Conservation (phyloP, 2,888 invertebrate species). For the Morpho helenor region DNA sequence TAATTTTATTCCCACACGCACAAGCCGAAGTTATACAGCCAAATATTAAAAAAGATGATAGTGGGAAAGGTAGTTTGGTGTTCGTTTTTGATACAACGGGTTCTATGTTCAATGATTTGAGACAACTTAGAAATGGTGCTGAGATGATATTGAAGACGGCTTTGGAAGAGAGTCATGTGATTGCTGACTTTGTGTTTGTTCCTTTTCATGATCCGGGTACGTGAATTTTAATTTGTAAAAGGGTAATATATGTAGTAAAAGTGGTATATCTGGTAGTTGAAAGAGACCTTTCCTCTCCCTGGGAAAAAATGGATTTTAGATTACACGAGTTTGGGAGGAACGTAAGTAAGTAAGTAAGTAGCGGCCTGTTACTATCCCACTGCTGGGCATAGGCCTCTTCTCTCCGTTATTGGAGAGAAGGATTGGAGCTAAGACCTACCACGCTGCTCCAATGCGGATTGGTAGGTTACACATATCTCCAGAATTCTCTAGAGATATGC, state of each 20-base stretch:
- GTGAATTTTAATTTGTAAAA: background rate
- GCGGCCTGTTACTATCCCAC: too few species aligned
- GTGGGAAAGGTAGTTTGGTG: conserved; percentile 75
- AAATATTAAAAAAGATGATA: conserved; percentile 29
- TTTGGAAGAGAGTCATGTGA: conserved; percentile 80
- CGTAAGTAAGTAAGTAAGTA: too few species aligned
- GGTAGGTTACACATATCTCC: too few species aligned
- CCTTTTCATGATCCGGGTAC: conserved; percentile 87
- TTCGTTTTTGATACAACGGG: conserved; percentile 89
- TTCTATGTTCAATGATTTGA: conserved; percentile 86
- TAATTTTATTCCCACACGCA: conserved; percentile 10
- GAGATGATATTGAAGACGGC: conserved; percentile 83
- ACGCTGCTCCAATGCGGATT: too few species aligned
- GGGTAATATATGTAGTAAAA: background rate
- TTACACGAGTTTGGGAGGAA: too few species aligned
- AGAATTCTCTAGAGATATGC: too few species aligned
- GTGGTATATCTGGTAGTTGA: too few species aligned
- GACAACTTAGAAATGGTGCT: conserved; percentile 83
- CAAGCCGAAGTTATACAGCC: conserved; percentile 15
- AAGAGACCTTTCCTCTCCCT: too few species aligned
- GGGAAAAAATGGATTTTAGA: too few species aligned
- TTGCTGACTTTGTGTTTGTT: conserved; percentile 86
- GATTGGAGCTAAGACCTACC: too few species aligned
- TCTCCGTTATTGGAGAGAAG: too few species aligned
- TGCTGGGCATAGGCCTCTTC: too few species aligned